phyloP scores from a whole-genome alignment of 1,140 invertebrate species.

The Campodea augens region DNA sequence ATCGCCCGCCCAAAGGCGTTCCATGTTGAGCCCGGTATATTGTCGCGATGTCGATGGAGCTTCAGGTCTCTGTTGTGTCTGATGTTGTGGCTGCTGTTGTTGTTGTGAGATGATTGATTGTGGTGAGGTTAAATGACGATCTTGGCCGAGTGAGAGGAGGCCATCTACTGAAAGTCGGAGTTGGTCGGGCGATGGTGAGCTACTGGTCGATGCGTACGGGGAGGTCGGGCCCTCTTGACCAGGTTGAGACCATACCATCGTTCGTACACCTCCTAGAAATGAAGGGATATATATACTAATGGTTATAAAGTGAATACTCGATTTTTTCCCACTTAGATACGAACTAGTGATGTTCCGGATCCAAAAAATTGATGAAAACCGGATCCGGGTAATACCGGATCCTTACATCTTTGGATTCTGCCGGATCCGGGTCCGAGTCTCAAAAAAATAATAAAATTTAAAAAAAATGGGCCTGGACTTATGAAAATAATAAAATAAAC shows the following conservation, averaged over 20 bases:
- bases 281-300: too few relatives aligned
- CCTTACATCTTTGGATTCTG: too few relatives aligned
- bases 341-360: too few relatives aligned
- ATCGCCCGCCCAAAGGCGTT: constrained; percentile 71
- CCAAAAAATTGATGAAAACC: too few relatives aligned
- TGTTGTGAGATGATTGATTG: not conserved
- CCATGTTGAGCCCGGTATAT: constrained; percentile 63
- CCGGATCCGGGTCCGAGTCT: too few relatives aligned
- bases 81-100: constrained; percentile 8
- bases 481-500: too few relatives aligned
- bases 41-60: constrained; percentile 13
- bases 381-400: too few relatives aligned
- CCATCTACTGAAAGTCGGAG: constrained; percentile 66
- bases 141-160: constrained; percentile 55
- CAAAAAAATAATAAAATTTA: too few relatives aligned
- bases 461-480: too few relatives aligned
- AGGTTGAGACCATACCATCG: constrained; percentile 70
- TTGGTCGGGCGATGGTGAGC: constrained; percentile 22
- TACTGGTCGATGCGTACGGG: constrained; percentile 21
- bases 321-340: too few relatives aligned
- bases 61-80: constrained; percentile 14
- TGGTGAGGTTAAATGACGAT: constrained; percentile 9
- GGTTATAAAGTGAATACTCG: too few relatives aligned
- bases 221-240: constrained; percentile 23
- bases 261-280: constrained; percentile 71